Base-by-base conservation (phyloP, 2,888 invertebrate species). In the Liopterus haemorrhoidalis region DNA sequence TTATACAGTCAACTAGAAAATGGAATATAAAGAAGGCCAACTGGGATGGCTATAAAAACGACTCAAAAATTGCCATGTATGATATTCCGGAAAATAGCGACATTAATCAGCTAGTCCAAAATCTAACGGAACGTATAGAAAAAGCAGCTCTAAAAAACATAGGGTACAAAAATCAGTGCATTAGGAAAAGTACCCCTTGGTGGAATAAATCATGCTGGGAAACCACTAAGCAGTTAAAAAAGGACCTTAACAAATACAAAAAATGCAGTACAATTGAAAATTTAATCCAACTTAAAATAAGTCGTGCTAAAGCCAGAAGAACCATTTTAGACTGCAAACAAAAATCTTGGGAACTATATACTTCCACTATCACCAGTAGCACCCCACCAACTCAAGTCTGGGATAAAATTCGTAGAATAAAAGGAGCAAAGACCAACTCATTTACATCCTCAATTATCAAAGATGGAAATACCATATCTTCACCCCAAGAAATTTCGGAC, bases 401-500 rank as follows among this genome's bases (percentile, higher is more conserved):
- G 32, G 18, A 16, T 6, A 32, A 32, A 18, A 8, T 32, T 5
- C 32, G 32, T 4, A 32, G 16, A 15, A 32, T 32, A 18, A 16
- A 12, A 15, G 32, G 32, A 32, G 32, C 4, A 16, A 32, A 16
- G 4, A 15, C 9, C 2, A 3, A 6, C 16, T 4, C 2, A 32
- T 32, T 3, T 16, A 15, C 2, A 32, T 32, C 16, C 32, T 32
- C 14, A 15, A 32, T n/a, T n/a, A n/a, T n/a, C n/a, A 18, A 8
- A 5, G 6, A 1, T 16, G 15, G 16, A 9, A 5, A n/a, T 15
- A 15, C 6, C 4, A 6, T 15, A 32, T 15, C 2, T 1, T 4
- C 16, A 32, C 16, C 1, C n/a, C 5, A 12, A 16, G 16, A 5
- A 16, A 1, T 32, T 4, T 15, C 9, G 8, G 18, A 32, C 11